These are phyloP conservation scores for Pimpla rufipes DNA, from an alignment of 2,888 invertebrate species.

Conservation along the genomic window DNA sequence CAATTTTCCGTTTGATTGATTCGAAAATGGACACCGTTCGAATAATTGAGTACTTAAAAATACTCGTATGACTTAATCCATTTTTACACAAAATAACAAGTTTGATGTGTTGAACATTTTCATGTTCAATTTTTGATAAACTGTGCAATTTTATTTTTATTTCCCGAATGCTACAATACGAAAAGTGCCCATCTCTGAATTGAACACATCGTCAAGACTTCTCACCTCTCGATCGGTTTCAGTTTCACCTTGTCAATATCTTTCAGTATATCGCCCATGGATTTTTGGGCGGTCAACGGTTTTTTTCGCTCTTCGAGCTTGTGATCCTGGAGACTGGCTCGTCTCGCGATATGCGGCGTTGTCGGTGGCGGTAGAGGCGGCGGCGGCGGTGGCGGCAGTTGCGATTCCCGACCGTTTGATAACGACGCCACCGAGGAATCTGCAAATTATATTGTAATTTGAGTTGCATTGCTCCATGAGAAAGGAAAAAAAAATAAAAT, in stretches of 20 bases:
- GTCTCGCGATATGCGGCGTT: constrained; percentile 83
- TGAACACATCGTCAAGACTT: background rate
- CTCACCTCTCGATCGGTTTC: constrained; percentile 81
- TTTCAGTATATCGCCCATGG: constrained; percentile 82
- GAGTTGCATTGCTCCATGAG: background rate
- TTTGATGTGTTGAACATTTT: background rate
- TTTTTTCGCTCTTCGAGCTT: constrained; percentile 79
- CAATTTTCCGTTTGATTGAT: background rate
- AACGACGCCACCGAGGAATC: constrained; percentile 76
- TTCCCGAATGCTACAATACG: no score
- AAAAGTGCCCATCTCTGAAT: background rate
- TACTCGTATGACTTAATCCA: no score
- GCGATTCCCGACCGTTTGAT: constrained; percentile 71
- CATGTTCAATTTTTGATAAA: background rate
- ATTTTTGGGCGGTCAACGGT: constrained; percentile 79
- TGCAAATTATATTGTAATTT: constrained; percentile 53
- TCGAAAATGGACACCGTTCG: background rate
- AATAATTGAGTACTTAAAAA: no score
- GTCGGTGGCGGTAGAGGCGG: constrained; percentile 81
- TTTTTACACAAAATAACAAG: no score
- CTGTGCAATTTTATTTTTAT: no score
- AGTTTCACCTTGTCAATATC: constrained; percentile 81
- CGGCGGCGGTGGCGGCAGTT: constrained; percentile 78
- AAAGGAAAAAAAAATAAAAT: background rate
- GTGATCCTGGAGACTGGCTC: constrained; percentile 84